Evolutionary conservation across 2,888 invertebrate genomes (phyloP), one percentile per base, ranked within the genome.

Genomic region (Chromoteleia sp.): DNA sequence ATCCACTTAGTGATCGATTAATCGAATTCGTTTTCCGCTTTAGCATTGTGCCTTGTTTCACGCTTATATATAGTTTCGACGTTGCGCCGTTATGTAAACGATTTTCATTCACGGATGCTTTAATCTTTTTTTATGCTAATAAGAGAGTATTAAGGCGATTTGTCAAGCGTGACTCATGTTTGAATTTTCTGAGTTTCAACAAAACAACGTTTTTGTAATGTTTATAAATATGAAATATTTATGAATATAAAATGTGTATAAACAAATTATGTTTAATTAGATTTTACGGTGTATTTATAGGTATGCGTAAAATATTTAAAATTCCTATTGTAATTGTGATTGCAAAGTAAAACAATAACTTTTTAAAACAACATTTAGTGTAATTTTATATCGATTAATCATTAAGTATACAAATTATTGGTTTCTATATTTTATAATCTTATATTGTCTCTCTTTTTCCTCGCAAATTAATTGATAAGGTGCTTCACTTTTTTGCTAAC

Each of bases 1-100:
- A 79, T 79, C 56, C 79, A 68, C 74, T 79, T 79, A 61, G 54
- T 15, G 15, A 79, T 79, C 79, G 68, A 68, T 74, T 59, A 73
- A 74, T 79, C 73, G 67, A 79, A 59, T 74, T 45, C 19, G 71
- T 50, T 68, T 29, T 58, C 15, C 52, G 59, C 21, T 39, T 36
- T 21, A 56, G 36, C 43, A 17, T 50, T 59, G 65, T 17, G 56
- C 12, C 29, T 63, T 7, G 41, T 70, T 70, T 61, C 36, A 33
- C 19, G 54, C 19, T 33, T 63, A 56, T 52, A 77, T 75, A 54
- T 59, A 36, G 68, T 33, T 48, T 19, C 12, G 33, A 41, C n/a
- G 39, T 39, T 58, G 50, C 74, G 52, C 77, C 70, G 70, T 77
- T 41, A 67, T 71, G 14, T 59, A 70, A 59, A 71, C 30, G 50